phyloP scores from a whole-genome alignment of 2,797 vertebrate genomes.

The Esox lucius region DNA sequence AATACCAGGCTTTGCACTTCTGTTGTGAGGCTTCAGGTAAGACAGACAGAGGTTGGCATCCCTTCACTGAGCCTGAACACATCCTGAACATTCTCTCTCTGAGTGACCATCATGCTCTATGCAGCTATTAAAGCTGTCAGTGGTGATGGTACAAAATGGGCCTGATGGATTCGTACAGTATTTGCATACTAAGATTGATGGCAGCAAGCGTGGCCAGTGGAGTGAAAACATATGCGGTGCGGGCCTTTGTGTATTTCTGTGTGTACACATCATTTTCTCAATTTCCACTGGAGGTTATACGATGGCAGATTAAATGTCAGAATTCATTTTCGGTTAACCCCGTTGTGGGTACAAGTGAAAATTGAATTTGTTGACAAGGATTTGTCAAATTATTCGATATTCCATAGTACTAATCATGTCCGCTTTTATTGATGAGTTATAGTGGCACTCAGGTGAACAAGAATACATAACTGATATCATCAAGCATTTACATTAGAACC shows the following conservation, averaged over 20 bases:
- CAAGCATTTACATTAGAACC: conserved; percentile 39
- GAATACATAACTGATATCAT: conserved; percentile 56
- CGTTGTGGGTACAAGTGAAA: conserved; percentile 34
- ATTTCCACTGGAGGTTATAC: conserved; percentile 59
- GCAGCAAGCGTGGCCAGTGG: conserved; percentile 43
- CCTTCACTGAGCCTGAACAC: conserved; percentile 39
- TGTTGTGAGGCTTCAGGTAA: conserved; percentile 48
- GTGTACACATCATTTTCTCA: conserved; percentile 61
- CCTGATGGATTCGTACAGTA: conserved; percentile 59
- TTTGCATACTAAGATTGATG: conserved; percentile 61
- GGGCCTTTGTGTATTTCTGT: conserved; percentile 45
- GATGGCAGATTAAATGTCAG: conserved; percentile 70
- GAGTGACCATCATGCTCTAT: conserved; percentile 56
- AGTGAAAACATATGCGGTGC: conserved; percentile 40
- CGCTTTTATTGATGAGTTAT: conserved; percentile 42
- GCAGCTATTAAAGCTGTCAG: conserved; percentile 68
- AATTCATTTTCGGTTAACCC: conserved; percentile 61
- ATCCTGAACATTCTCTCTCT: conserved; percentile 49
- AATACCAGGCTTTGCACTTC: conserved; percentile 46
- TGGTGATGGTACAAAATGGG: conserved; percentile 51
- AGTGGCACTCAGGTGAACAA: conserved; percentile 39
- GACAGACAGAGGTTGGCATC: conserved; percentile 41
- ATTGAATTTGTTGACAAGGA: conserved; percentile 38
- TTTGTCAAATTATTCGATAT: conserved; percentile 52
- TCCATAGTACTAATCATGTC: conserved; percentile 63